A percentile compares a stretch with the other conserved stretches of the same genome.
Conservation (phyloP, 1,140 invertebrate genomes). For the Drosophila ohnishii region DNA sequence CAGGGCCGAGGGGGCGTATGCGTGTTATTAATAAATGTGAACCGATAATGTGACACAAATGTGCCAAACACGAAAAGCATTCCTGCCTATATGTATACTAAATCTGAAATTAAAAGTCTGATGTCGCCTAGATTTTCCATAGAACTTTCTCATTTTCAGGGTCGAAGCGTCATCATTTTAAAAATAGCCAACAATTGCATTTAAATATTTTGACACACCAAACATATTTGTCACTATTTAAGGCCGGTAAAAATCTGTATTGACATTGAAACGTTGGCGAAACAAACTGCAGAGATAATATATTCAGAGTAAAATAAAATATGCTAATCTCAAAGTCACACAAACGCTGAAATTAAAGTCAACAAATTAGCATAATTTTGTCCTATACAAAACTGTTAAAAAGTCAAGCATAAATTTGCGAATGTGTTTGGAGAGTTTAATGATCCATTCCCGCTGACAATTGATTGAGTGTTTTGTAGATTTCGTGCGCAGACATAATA, state of each 20-base stretch:
- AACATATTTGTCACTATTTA: conserved; percentile 8
- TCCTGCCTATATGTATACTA: conserved; percentile 6
- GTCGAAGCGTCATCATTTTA: conserved; percentile 7
- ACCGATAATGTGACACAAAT: conserved; percentile 51
- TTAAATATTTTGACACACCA: conserved; percentile 40
- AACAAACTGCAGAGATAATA: conserved; percentile 7
- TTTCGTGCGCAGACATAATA: conserved; percentile 45
- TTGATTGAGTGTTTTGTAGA: conserved; percentile 58
- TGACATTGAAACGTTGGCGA: conserved; percentile 42
- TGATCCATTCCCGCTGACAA: conserved; percentile 40
- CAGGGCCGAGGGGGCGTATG: conserved; percentile 62
- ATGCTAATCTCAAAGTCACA: conserved; percentile 28
- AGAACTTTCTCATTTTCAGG: conserved; percentile 6
- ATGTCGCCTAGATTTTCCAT: conserved; percentile 16
- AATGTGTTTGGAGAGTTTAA: conserved; percentile 44
- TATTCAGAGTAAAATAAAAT: conserved; percentile 19
- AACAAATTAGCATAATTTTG: conserved; percentile 55
- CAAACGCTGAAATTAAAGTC: conserved; percentile 16
- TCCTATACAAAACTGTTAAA: conserved; percentile 54
- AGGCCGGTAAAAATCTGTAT: background rate
- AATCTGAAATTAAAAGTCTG: conserved; percentile 10
- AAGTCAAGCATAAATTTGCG: conserved; percentile 11
- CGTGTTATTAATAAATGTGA: conserved; percentile 28
- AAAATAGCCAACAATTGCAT: conserved; percentile 40
- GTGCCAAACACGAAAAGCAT: conserved; percentile 34